Evolutionary conservation across 2,888 invertebrate genomes (phyloP).

Genomic region (Cosmia pyralina): DNA sequence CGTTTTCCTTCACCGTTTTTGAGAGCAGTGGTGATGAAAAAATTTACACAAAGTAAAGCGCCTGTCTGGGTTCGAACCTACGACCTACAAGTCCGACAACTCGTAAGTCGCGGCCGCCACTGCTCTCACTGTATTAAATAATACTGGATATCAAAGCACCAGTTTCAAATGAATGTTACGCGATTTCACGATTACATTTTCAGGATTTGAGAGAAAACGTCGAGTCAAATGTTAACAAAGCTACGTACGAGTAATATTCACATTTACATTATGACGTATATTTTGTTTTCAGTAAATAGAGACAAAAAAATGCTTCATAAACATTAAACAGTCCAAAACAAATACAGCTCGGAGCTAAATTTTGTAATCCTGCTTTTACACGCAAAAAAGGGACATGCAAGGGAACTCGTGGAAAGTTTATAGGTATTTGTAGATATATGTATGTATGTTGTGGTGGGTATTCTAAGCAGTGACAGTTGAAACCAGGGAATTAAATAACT

Average conservation of each 20-base stretch:
- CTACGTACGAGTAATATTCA: conserved; percentile 16
- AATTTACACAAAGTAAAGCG: too few species aligned
- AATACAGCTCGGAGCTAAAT: conserved; percentile 45
- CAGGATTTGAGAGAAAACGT: background rate
- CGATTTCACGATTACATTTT: background rate
- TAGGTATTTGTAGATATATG: conserved; percentile 8
- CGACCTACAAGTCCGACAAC: too few species aligned
- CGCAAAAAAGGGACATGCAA: conserved; percentile 32
- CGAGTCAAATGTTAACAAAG: conserved; percentile 1
- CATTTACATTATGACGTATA: conserved; percentile 27
- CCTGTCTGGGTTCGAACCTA: too few species aligned
- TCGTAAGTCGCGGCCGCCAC: too few species aligned
- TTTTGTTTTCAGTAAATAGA: conserved; percentile 45
- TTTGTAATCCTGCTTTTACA: conserved; percentile 48
- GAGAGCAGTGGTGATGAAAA: too few species aligned
- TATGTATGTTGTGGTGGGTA: background rate
- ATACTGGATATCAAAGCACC: background rate
- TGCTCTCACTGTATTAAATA: too few species aligned
- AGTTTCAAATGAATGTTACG: background rate
- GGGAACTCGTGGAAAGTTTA: conserved; percentile 13
- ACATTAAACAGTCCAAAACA: conserved; percentile 52
- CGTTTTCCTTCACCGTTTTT: too few species aligned
- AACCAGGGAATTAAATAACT: background rate
- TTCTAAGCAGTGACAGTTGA: background rate
- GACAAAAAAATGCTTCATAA: conserved; percentile 41